Evolutionary conservation across 2,113 vertebrate species (phyloP).

Genomic region (Hippocampus zosterae): DNA sequence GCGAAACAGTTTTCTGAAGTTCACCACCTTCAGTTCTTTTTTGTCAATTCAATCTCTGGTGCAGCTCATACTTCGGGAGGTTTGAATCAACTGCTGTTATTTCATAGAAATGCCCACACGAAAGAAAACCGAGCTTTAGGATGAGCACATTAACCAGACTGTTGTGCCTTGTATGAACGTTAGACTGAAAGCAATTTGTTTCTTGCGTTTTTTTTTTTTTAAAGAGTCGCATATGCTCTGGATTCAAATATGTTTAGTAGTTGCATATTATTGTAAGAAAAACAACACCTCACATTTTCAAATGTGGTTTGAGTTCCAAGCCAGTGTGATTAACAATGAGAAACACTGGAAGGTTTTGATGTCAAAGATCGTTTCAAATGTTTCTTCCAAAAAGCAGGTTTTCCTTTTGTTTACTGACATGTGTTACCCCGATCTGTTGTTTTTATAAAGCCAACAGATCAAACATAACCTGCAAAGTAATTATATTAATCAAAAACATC

Average conservation of each 20-base stretch:
- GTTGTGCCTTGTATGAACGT: slow-evolving; percentile 30
- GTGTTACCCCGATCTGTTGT: slow-evolving; percentile 6
- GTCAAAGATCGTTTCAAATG: neutral
- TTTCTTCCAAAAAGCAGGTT: slow-evolving; percentile 1
- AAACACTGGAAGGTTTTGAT: neutral
- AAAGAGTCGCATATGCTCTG: neutral
- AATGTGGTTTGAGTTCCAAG: neutral
- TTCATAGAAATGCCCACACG: slow-evolving; percentile 58
- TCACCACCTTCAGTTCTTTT: neutral
- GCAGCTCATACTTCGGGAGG: slow-evolving; percentile 42
- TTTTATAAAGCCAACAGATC: slow-evolving; percentile 7
- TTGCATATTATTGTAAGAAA: neutral
- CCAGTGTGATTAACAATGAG: neutral
- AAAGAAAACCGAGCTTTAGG: slow-evolving; percentile 53
- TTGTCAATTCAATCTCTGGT: slow-evolving; percentile 7
- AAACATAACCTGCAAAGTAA: neutral
- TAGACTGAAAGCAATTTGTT: slow-evolving; percentile 44
- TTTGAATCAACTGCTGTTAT: slow-evolving; percentile 34
- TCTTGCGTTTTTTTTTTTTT: slow-evolving; percentile 5
- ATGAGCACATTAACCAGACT: slow-evolving; percentile 47
- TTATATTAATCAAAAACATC: neutral
- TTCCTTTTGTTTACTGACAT: slow-evolving; percentile 25
- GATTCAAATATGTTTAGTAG: neutral
- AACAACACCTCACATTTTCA: slow-evolving; percentile 5
- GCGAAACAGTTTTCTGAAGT: slow-evolving; percentile 27